A percentile compares a stretch with the other conserved stretches of the same genome.
These are phyloP conservation scores for Zoanthus sansibaricus DNA, from an alignment of 92 coral and sea anemone species.

Conservation along the genomic window DNA sequence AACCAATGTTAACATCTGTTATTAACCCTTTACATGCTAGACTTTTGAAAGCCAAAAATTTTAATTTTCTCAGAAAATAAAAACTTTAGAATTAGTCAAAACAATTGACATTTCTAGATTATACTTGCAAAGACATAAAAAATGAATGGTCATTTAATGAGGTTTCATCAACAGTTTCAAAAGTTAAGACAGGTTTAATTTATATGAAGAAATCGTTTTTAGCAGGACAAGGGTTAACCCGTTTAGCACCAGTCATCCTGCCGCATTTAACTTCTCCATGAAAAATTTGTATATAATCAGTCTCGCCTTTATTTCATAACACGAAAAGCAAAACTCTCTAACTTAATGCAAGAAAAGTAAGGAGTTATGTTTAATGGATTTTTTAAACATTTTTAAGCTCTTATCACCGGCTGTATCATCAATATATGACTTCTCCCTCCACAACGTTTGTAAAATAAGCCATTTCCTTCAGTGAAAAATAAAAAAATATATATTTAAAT, in stretches of 20 bases:
- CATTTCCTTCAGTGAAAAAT: background rate
- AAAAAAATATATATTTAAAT: background rate
- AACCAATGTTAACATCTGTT: background rate
- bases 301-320: no score
- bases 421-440: background rate
- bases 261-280: background rate
- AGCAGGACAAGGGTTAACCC: background rate
- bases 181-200: no score
- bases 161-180: no score
- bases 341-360: background rate
- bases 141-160: no score
- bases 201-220: no score
- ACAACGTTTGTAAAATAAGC: background rate
- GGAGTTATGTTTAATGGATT: background rate
- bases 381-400: background rate
- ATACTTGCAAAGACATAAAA: no score
- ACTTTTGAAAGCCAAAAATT: no score
- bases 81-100: no score
- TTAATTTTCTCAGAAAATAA: no score
- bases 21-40: background rate
- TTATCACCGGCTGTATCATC: background rate
- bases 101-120: no score
- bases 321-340: background rate
- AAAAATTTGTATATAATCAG: background rate
- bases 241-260: background rate